Conservation (phyloP, 2,113 vertebrate species). For the Rhinopomastus cyanomelas region DNA sequence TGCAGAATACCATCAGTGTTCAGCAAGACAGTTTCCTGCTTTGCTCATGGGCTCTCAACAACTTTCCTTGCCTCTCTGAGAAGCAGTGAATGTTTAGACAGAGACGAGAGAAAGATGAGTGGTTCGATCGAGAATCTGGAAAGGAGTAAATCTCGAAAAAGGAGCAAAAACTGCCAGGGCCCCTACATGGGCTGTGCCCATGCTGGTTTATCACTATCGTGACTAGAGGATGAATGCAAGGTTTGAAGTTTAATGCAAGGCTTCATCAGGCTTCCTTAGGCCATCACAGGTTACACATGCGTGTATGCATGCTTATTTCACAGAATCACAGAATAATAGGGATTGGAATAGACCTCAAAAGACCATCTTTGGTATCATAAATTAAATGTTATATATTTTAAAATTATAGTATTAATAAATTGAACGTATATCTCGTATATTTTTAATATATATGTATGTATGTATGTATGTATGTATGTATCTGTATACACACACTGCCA, state of each 20-base stretch:
- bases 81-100: background rate
- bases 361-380: too few species aligned
- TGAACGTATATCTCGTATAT: too few species aligned
- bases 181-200: too few species aligned
- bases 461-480: accelerated
- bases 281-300: accelerated
- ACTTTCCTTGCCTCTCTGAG: background rate
- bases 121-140: accelerated
- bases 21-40: background rate
- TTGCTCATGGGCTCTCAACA: accelerated
- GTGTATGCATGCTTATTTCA: too few species aligned
- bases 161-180: too few species aligned
- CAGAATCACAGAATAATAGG: too few species aligned
- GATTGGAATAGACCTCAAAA: too few species aligned
- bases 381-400: too few species aligned
- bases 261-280: background rate
- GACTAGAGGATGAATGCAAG: background rate
- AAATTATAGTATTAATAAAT: too few species aligned
- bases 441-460: too few species aligned
- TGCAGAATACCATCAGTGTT: background rate
- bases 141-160: background rate
- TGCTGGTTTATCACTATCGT: too few species aligned
- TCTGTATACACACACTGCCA: accelerated
- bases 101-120: too few species aligned
- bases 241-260: background rate